Evolutionary conservation across 2,888 invertebrate species (phyloP).

Genomic region (Stenotaenia linearis): DNA sequence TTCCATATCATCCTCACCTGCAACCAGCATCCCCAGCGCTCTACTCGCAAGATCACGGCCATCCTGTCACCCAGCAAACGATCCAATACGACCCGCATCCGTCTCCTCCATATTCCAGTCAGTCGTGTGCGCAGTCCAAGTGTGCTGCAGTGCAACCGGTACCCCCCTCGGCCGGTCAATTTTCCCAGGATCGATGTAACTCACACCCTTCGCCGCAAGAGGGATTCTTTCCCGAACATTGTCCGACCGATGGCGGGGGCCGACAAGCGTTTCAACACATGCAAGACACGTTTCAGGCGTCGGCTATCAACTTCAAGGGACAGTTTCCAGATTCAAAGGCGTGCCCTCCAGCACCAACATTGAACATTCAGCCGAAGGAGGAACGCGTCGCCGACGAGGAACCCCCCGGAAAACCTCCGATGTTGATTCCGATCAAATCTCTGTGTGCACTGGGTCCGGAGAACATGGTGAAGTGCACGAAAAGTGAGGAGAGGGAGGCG

Average conservation of each 20-base stretch:
- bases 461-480: slow-evolving; percentile 24
- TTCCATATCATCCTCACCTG: slow-evolving; percentile 40
- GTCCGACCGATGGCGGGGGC: slow-evolving; percentile 5
- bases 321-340: neutral
- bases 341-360: slow-evolving; percentile 22
- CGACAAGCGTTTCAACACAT: slow-evolving; percentile 17
- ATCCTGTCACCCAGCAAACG: slow-evolving; percentile 24
- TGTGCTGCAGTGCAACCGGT: neutral
- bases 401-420: neutral
- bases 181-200: slow-evolving; percentile 1
- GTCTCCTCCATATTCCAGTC: slow-evolving; percentile 33
- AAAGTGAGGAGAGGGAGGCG: slow-evolving; percentile 13
- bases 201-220: slow-evolving; percentile 27
- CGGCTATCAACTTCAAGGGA: neutral
- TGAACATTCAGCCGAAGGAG: slow-evolving; percentile 24
- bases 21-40: slow-evolving; percentile 26
- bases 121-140: slow-evolving; percentile 28
- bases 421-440: slow-evolving; percentile 28
- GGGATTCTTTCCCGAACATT: slow-evolving; percentile 28
- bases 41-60: slow-evolving; percentile 29
- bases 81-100: slow-evolving; percentile 30
- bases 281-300: slow-evolving; percentile 27
- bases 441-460: neutral
- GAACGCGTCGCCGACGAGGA: neutral
- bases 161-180: neutral